Evolutionary conservation across 2,888 invertebrate species (phyloP).

Genomic region (Troides oblongomaculatus): DNA sequence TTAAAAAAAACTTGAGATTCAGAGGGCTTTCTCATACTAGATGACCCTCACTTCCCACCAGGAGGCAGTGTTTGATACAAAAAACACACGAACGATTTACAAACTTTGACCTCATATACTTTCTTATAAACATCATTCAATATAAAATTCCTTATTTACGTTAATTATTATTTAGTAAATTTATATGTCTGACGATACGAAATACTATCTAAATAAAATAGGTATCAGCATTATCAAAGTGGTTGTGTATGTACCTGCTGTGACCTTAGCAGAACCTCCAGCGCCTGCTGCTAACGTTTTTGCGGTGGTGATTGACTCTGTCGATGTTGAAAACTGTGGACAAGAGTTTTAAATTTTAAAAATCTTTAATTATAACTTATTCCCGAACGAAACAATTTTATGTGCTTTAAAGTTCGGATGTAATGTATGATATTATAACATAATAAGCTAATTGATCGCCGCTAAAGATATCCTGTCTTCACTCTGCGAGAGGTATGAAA

Average conservation of each 20-base stretch:
- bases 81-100: neutral
- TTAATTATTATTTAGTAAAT: neutral
- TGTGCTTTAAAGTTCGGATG: too few relatives aligned
- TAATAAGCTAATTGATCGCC: too few relatives aligned
- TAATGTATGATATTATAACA: too few relatives aligned
- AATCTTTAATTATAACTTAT: neutral
- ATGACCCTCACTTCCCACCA: too few relatives aligned
- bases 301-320: constrained; percentile 15
- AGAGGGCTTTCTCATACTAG: too few relatives aligned
- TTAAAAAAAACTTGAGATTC: too few relatives aligned
- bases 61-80: too few relatives aligned
- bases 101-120: neutral
- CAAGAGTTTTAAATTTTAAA: neutral
- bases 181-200: neutral
- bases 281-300: constrained; percentile 3
- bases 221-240: neutral
- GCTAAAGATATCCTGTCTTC: too few relatives aligned
- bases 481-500: too few relatives aligned
- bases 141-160: neutral
- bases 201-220: neutral
- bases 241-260: neutral
- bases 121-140: neutral
- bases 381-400: neutral
- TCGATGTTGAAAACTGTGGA: constrained; percentile 14
- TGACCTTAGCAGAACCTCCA: neutral